phyloP scores from a whole-genome alignment of 64 coral and sea anemone genomes.

The Montipora efflorescens region DNA sequence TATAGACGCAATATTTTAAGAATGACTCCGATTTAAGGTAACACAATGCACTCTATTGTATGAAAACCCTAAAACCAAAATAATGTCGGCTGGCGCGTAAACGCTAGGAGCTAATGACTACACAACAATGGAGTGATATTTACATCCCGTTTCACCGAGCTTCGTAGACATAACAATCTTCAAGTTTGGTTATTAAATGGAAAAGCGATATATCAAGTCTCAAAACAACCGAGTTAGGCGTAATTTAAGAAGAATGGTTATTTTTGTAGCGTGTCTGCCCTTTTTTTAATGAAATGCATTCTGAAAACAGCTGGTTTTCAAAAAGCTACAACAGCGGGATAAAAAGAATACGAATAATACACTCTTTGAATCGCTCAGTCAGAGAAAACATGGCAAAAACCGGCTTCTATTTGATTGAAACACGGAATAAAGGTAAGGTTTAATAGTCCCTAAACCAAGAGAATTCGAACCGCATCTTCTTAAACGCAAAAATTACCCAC shows the following conservation, averaged over 20 bases:
- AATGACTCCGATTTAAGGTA: not conserved
- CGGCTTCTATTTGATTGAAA: not conserved
- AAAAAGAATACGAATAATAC: not conserved
- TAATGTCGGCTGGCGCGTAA: not conserved
- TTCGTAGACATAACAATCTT: constrained; percentile 44
- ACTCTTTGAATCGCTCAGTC: too few species aligned
- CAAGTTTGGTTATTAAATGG: constrained; percentile 42
- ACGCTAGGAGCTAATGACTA: not conserved
- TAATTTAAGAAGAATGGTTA: constrained; percentile 58
- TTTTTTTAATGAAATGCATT: not conserved
- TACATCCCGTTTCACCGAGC: not conserved
- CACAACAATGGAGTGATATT: constrained; percentile 41
- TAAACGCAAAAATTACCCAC: too few species aligned
- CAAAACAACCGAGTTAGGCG: constrained; percentile 32
- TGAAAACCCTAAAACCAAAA: constrained; percentile 11
- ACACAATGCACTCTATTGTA: constrained; percentile 32
- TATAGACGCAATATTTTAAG: not conserved
- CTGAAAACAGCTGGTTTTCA: constrained; percentile 13
- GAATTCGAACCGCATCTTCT: too few species aligned
- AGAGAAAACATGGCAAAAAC: not conserved
- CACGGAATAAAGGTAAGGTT: too few species aligned
- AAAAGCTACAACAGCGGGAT: not conserved
- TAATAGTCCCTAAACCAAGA: too few species aligned
- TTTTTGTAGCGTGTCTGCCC: constrained; percentile 32
- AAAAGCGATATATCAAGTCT: constrained; percentile 58